Evolutionary conservation across 2,797 vertebrate species (phyloP), one percentile per base, ranked within the genome.

Genomic region (Phrynocephalus guinanensis): DNA sequence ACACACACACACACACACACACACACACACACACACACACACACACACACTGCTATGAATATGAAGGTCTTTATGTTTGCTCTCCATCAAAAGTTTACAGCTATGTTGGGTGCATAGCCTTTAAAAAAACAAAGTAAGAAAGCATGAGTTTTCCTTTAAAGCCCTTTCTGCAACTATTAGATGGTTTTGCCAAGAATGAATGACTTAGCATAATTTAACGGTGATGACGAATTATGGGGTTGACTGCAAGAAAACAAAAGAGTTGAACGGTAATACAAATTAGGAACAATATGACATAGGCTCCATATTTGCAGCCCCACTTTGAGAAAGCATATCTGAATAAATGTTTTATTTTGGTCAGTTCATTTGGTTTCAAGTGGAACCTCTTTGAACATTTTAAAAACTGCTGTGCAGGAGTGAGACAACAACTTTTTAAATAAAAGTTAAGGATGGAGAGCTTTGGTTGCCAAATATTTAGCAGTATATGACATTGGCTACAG

Each of bases 31-130:
- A 52, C 11, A 60, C 8, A 56, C 13, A 56, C 52, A 56, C 13
- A 11, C 13, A 56, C 13, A 87, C 85, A 33, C 73, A 89, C 92
- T 80, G 68, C 68, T 84, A 38, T 88, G 7, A 73, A 26, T 87
- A 80, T 44, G 81, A 20, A 70, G 72, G 16, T 90, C 86, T 66
- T 89, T n/a, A 87, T 66, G 87, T 85, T 44, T n/a, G 20, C 44
- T 48, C 52, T 73, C 26, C 38, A 66, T 76, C 84, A 90, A 16
- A 56, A 52, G 33, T 75, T 90, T 67, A 81, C 38, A 88, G 60
- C 28, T 0, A 0, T 73, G 70, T 92, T 63, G 3, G 0, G 6
- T 79, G n/a, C 90, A 63, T 18, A 63, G 60, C 60, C 60, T 63
- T 63, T 63, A 3, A 56, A 56, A 56, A 56, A 56, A 63, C 60